Evolutionary conservation across 23 tunicate species (phyloP), one percentile per base, ranked within the genome.

Genomic region (Phallusia fumigata): DNA sequence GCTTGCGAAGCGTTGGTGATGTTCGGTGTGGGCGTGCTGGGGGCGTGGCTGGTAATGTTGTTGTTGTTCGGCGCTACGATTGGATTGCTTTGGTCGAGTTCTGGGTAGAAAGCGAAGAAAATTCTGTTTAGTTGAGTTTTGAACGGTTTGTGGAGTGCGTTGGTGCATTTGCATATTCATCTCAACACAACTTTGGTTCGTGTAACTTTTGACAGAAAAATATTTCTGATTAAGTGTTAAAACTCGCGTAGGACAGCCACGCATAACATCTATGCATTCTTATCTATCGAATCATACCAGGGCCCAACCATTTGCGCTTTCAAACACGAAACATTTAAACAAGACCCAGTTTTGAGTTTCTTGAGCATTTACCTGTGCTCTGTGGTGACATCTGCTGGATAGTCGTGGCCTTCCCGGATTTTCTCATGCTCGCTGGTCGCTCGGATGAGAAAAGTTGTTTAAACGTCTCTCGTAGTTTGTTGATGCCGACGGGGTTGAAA

Each of bases 401-500:
- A 6, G 91, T 81, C 58, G 85, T 87, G 15, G 92, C 79, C 85
- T 80, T 84, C 19, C 94, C 94, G 32, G 94, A 72, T 80, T 80
- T 73, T 31, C 94, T 88, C 77, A 89, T 52, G 80, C 88, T 80
- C 69, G 94, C 94, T 3, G 94, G 94, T 40, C 88, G 65, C 26
- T 89, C 94, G 33, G 88, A 72, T 0, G 94, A 65, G 32, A 89
- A 89, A 18, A 94, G 76, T 44, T 85, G 93, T 64, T 94, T 94
- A 83, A 76, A 94, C n/a, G 98, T 94, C 75, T 94, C 98, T 3
- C 98, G 84, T 31, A 94, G 81, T 79, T 94, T 94, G 90, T 94
- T 94, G 45, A 94, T 94, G 22, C 98, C 98, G 33, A 94, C 98
- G n/a, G 98, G 98, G 76, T 94, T 94, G 82, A 94, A 94, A 65